Conservation (phyloP, 2,113 vertebrate species). For the Sander lucioperca region DNA sequence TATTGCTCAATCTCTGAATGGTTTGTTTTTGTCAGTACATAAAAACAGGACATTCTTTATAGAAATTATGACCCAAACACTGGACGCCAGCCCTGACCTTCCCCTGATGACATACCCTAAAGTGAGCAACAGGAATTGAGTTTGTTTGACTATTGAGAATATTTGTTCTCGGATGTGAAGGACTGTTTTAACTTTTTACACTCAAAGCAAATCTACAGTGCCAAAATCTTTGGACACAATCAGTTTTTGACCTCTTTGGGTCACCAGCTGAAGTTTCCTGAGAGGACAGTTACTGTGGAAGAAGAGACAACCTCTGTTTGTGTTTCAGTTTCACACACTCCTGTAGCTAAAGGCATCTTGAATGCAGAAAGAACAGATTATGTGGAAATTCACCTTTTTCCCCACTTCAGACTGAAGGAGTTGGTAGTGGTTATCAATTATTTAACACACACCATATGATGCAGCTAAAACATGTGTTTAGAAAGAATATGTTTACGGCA, state of each 20-base stretch:
- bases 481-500: no score
- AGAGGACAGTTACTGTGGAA: background rate
- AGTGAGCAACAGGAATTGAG: conserved; percentile 6
- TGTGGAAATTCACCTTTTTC: no score
- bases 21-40: background rate
- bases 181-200: background rate
- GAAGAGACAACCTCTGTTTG: no score
- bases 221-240: background rate
- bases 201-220: background rate
- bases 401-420: no score
- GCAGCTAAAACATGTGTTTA: no score
- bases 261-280: background rate
- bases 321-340: no score
- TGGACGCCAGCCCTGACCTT: background rate
- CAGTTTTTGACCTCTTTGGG: background rate
- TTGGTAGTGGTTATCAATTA: no score
- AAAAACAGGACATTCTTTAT: background rate
- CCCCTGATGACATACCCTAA: background rate
- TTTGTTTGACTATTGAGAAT: background rate
- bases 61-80: background rate
- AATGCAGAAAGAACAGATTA: no score
- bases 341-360: no score
- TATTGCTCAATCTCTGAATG: no score
- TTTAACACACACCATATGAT: no score
- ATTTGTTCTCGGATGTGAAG: background rate